Evolutionary conservation across 2,797 vertebrate species (phyloP).

Genomic region (Gymnodraco acuticeps): DNA sequence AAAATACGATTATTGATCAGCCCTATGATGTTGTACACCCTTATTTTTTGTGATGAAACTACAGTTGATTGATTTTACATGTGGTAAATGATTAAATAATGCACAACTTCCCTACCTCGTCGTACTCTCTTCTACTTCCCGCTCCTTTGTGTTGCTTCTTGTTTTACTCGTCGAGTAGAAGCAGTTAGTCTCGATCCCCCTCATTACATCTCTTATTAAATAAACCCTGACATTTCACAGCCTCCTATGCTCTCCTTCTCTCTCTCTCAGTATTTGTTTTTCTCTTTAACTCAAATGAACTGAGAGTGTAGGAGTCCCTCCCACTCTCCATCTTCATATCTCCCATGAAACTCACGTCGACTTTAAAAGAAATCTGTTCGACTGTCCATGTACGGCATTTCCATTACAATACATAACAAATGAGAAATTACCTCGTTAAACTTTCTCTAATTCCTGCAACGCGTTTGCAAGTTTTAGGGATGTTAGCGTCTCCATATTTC

Average conservation of each 20-base stretch:
- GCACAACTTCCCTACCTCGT: background rate
- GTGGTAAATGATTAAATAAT: background rate
- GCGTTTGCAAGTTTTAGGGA: background rate
- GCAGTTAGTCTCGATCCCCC: constrained; percentile 38
- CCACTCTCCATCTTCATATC: constrained; percentile 65
- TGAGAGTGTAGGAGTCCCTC: constrained; percentile 66
- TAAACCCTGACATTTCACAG: constrained; percentile 44
- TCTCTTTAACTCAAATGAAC: constrained; percentile 42
- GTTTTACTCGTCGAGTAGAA: background rate
- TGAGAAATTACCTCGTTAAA: constrained; percentile 41
- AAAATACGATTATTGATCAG: no score
- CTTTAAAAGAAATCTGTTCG: constrained; percentile 21
- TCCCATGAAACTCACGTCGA: constrained; percentile 42
- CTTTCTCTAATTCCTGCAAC: constrained; percentile 5
- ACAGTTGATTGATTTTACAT: background rate
- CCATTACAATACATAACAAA: constrained; percentile 13
- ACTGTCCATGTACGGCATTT: background rate
- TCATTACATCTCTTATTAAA: constrained; percentile 55
- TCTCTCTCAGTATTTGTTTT: constrained; percentile 12
- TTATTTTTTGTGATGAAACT: no score
- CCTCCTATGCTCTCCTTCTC: constrained; percentile 16
- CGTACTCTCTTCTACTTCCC: background rate
- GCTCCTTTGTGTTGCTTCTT: background rate
- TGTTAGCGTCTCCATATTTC: background rate
- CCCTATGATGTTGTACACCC: no score